These are phyloP conservation scores for Araneus ventricosus DNA, from an alignment of 1,140 invertebrate genomes.

Conservation along the genomic window DNA sequence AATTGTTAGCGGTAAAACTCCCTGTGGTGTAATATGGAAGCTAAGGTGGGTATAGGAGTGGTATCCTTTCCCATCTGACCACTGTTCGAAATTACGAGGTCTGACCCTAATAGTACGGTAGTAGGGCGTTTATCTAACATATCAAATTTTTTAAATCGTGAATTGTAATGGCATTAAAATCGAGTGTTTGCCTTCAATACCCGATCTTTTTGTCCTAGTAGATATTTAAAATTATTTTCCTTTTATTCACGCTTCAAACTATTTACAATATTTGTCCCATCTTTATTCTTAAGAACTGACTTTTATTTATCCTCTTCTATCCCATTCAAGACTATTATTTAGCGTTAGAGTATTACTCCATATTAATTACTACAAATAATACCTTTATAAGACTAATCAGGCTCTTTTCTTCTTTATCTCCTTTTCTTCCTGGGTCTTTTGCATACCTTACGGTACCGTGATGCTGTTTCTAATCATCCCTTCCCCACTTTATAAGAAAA, in stretches of 20 bases:
- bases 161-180: neutral
- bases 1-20: no score
- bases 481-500: slow-evolving; percentile 9
- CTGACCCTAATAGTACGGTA: no score
- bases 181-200: neutral
- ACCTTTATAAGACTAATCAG: slow-evolving; percentile 26
- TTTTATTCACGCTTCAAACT: neutral
- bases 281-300: neutral
- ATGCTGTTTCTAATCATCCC: slow-evolving; percentile 18
- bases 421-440: neutral
- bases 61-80: no score
- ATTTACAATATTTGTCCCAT: neutral
- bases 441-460: neutral
- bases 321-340: slow-evolving; percentile 25
- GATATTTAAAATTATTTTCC: neutral
- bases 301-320: slow-evolving; percentile 11
- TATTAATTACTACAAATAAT: slow-evolving; percentile 34
- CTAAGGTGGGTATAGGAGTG: no score
- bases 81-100: no score
- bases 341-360: slow-evolving; percentile 31
- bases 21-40: no score
- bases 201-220: neutral
- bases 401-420: neutral
- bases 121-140: no score
- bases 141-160: no score